Conservation (phyloP, 1,140 invertebrate species). For the Lysiphlebus fabarum region DNA sequence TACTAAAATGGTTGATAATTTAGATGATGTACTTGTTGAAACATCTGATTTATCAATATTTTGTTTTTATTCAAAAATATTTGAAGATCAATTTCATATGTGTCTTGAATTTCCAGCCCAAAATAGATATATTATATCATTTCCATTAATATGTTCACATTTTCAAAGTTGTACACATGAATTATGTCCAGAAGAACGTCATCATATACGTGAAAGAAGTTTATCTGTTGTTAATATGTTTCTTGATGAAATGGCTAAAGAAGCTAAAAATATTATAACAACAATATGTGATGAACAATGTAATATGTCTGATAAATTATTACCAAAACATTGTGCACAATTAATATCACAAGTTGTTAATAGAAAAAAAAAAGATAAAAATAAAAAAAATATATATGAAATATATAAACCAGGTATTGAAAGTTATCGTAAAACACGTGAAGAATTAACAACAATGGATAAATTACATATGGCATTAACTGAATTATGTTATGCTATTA, state of each 20-base stretch:
- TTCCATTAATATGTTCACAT: slow-evolving; percentile 95
- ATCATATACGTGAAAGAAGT: slow-evolving; percentile 92
- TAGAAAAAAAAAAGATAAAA: slow-evolving; percentile 90
- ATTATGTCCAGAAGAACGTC: slow-evolving; percentile 96
- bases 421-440: slow-evolving; percentile 91
- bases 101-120: slow-evolving; percentile 97
- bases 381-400: slow-evolving; percentile 79
- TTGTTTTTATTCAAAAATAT: slow-evolving; percentile 95
- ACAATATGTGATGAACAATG: slow-evolving; percentile 97
- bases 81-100: slow-evolving; percentile 98
- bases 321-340: slow-evolving; percentile 93
- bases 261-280: slow-evolving; percentile 97
- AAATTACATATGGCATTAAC: slow-evolving; percentile 98
- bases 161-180: slow-evolving; percentile 98
- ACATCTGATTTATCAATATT: slow-evolving; percentile 96
- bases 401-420: slow-evolving; percentile 88
- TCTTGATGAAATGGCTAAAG: slow-evolving; percentile 97
- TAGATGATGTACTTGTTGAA: slow-evolving; percentile 96
- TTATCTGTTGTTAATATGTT: slow-evolving; percentile 97
- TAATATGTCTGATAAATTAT: slow-evolving; percentile 86
- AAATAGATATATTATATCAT: slow-evolving; percentile 95
- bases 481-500: slow-evolving; percentile 94
- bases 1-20: slow-evolving; percentile 96
- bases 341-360: slow-evolving; percentile 83
- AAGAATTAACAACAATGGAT: slow-evolving; percentile 97